These are phyloP conservation scores for Trissonchulus sp. DNA, from an alignment of 2,888 invertebrate species.

Conservation along the genomic window DNA sequence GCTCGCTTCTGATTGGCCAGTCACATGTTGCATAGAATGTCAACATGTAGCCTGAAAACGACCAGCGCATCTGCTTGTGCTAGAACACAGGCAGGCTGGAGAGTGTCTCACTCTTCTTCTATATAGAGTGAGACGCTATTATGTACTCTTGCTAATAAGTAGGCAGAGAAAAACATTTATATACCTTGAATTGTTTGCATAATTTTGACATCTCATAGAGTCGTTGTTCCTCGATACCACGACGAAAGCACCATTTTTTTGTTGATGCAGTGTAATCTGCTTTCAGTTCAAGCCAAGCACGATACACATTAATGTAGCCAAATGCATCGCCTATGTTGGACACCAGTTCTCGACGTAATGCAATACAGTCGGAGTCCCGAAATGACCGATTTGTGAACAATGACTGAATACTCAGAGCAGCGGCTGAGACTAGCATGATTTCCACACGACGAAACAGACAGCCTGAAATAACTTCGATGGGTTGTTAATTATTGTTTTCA, in stretches of 20 bases:
- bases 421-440: constrained; percentile 76
- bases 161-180: background rate
- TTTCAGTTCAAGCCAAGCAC: constrained; percentile 52
- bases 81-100: too few species aligned
- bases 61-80: too few species aligned
- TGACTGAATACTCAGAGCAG: constrained; percentile 83
- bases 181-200: constrained; percentile 73
- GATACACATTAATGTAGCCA: constrained; percentile 70
- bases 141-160: too few species aligned
- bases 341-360: constrained; percentile 61
- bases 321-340: constrained; percentile 94
- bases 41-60: too few species aligned
- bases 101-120: too few species aligned
- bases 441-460: constrained; percentile 37
- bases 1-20: too few species aligned
- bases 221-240: constrained; percentile 90
- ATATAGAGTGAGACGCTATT: too few species aligned
- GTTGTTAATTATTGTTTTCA: too few species aligned
- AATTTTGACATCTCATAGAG: constrained; percentile 93
- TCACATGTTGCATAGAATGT: too few species aligned
- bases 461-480: too few species aligned
- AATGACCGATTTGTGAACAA: constrained; percentile 84
- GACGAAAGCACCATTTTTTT: constrained; percentile 75
- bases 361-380: constrained; percentile 65
- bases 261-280: constrained; percentile 41